Evolutionary conservation across 2,888 invertebrate species (phyloP), one percentile per base, ranked within the genome.

Genomic region (Philereme transversata): DNA sequence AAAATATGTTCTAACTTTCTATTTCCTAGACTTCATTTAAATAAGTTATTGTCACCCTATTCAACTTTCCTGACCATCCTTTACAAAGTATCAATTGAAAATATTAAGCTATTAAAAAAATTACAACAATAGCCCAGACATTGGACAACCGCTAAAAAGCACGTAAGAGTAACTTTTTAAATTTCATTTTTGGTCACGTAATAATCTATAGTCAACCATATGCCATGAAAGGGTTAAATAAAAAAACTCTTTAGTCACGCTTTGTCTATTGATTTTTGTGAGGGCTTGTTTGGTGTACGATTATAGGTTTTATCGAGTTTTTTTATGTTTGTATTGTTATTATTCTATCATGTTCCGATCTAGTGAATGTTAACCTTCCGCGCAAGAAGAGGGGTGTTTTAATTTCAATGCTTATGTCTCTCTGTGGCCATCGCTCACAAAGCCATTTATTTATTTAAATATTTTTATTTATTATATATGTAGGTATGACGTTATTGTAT

Each of bases 241-340:
- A 76, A 63, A 67, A 76, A 57, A 51, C 51, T 48, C 40, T 46
- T 73, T 76, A 70, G 81, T 82, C 77, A 84, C 77, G 78, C 74
- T 70, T 79, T 80, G 76, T 82, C 78, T 82, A 84, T 86, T 80
- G 82, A 83, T 84, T 80, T 77, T 62, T 40, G 7, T 45, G 33
- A 48, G 69, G 69, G 69, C 67, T 69, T 65, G 64, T 69, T 68
- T 65, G 67, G 48, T 69, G 72, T 72, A 73, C 72, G 63, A 57
- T 65, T 51, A 65, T 58, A 48, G 64, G 49, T 60, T 52, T 57
- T 51, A 60, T 63, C 35, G 45, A 47, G 36, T 59, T 59, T 60
- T 58, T 54, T 51, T 51, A 58, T 55, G 35, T 33, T 38, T 38
- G 36, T 5, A 38, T 38, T 22, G 22, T 22, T 22, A 22, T 22